Percentiles rank a stretch among this genome's conserved stretches.
phyloP scores from a whole-genome alignment of 2,797 vertebrate genomes.

The Agapornis canus region DNA sequence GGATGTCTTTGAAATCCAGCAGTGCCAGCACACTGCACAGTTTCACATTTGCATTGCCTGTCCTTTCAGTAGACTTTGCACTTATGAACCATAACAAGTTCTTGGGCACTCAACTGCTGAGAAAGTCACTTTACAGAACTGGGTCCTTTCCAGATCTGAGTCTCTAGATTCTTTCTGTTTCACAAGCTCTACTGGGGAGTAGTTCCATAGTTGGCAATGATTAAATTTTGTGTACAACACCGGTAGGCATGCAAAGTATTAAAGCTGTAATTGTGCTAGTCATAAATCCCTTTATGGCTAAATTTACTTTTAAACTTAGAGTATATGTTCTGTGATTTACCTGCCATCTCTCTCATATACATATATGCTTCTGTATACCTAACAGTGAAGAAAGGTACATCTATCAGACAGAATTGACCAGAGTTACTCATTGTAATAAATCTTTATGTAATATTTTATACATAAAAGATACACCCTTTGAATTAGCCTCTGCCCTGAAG shows the following conservation, averaged over 20 bases:
- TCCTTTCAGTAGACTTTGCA: background rate
- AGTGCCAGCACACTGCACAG: background rate
- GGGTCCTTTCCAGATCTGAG: conserved; percentile 29
- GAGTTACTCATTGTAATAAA: background rate
- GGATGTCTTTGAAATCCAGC: background rate
- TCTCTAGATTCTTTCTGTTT: conserved; percentile 36
- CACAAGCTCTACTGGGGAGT: background rate
- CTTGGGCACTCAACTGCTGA: background rate
- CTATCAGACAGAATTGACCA: background rate
- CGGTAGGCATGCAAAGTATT: background rate
- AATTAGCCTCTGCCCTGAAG: background rate
- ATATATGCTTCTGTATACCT: background rate
- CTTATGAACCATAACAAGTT: background rate
- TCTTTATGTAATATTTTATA: background rate
- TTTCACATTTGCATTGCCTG: background rate
- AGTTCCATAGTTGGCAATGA: background rate
- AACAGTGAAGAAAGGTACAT: background rate
- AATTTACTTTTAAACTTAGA: background rate
- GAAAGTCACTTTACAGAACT: conserved; percentile 55
- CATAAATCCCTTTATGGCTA: background rate
- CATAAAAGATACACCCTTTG: background rate
- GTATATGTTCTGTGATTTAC: background rate
- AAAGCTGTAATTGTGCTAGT: background rate
- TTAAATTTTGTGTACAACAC: background rate
- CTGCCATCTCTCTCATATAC: background rate